Base-by-base conservation (phyloP, 2,888 invertebrate species). In the Hirtodrosophila cameraria region DNA sequence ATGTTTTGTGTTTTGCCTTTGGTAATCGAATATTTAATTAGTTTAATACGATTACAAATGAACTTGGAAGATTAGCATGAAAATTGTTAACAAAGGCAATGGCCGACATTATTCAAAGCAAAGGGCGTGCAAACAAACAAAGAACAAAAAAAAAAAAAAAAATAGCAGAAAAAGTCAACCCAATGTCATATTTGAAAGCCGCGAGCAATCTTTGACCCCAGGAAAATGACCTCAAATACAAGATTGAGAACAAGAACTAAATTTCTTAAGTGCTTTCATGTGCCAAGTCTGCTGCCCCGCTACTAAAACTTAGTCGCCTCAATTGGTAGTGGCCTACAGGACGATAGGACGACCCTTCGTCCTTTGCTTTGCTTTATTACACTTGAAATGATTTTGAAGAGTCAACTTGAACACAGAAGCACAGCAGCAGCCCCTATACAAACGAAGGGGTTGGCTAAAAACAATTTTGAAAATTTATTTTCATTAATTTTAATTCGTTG, bases 381-480 rank as follows among this genome's bases (percentile, higher is more conserved):
- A 69, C 84, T 80, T 55, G 59, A 86, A n/a, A 80, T 83, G 83
- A 75, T 80, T 83, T 61, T 77, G 49, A 61, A 86, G 83, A 83
- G 86, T 83, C 68, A 72, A 79, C 78, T 82, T 45, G 48, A 23
- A 25, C 28, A n/a, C n/a, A n/a, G n/a, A n/a, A n/a, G n/a, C n/a
- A n/a, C n/a, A n/a, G n/a, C n/a, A n/a, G n/a, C 28, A 25, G 42
- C 7, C 11, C 9, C 13, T 23, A 43, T 13, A 46, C 18, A 15
- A 49, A 54, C n/a, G 65, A 81, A 64, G 64, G 81, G 84, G 75
- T 83, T 83, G 80, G n/a, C n/a, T 42, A 55, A 71, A 84, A 86
- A 88, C 75, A 84, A 82, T 84, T 82, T 79, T 69, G 70, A 72
- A 85, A 84, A 86, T 86, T 74, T 87, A 86, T 87, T 84, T 86